Percentiles rank a stretch among this genome's conserved stretches.
Evolutionary conservation across 2,888 invertebrate species (phyloP).

Genomic region (Dynastes hyllus): DNA sequence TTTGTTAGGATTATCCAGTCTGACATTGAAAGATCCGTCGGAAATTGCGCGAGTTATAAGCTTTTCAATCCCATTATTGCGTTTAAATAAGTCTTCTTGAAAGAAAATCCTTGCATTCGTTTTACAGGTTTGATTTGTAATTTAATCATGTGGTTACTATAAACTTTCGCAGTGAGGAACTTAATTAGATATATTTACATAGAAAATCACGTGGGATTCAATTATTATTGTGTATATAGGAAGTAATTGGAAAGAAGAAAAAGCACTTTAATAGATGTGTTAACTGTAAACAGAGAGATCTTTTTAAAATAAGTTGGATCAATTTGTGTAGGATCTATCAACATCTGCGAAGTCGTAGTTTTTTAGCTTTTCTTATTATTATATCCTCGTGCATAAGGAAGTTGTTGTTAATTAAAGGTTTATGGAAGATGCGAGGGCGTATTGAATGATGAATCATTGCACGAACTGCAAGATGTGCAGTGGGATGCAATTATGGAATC

Average conservation of each 20-base stretch:
- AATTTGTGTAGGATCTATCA: conserved; percentile 2
- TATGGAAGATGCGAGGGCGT: background rate
- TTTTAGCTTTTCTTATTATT: conserved; percentile 4
- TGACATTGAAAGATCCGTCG: conserved; percentile 8
- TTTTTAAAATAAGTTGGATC: conserved; percentile 2
- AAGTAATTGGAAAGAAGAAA: background rate
- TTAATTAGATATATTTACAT: no score
- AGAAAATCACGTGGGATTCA: no score
- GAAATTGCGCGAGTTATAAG: background rate
- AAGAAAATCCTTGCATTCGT: no score
- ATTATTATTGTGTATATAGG: background rate
- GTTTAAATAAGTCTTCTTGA: background rate
- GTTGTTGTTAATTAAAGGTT: conserved; percentile 6
- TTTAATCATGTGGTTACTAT: no score
- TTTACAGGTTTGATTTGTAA: no score
- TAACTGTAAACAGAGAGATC: background rate
- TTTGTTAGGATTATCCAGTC: conserved; percentile 19
- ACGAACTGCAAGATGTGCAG: no score
- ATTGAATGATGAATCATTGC: background rate
- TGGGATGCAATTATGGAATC: no score
- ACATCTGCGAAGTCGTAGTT: background rate
- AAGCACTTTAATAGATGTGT: background rate
- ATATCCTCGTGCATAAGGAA: background rate
- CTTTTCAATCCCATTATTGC: background rate
- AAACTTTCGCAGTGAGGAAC: no score